Evolutionary conservation across 2,888 invertebrate species (phyloP), one percentile per base, ranked within the genome.

Genomic region (Spodoptera picta): DNA sequence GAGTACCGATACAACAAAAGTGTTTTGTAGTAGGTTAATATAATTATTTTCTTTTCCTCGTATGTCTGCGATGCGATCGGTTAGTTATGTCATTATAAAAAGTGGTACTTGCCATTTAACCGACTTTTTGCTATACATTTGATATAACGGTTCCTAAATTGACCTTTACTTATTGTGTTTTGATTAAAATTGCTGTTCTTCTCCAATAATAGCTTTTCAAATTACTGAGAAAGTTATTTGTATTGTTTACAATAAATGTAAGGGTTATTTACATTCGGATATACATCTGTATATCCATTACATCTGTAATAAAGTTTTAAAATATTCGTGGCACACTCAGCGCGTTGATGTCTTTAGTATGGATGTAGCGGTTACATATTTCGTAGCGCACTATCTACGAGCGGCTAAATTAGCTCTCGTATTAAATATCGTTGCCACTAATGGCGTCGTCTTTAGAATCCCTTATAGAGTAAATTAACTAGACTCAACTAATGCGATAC

Each of bases 291-390:
- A 5, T n/a, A n/a, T n/a, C n/a, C n/a, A n/a, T n/a, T 11, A 36
- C 27, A 19, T 46, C 12, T 31, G 14, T 14, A 5, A 31, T 14
- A 0, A 12, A 46, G 10, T 54, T 56, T 4, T 41, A n/a, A 50
- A 65, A 41, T 55, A 10, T 49, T 60, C n/a, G 41, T 57, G 27
- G 41, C 31, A 31, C 7, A 47, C 12, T n/a, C 1, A 64, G 53
- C 85, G 84, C 92, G 92, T 92, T 91, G 90, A 92, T 87, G 87
- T 92, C 92, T 91, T 86, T 86, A 85, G 69, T 77, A 84, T 58
- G 51, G 54, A 14, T 56, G 69, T 71, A 73, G 60, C 57, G 31
- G 53, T 51, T 69, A 47, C 48, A 48, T 46, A 51, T 57, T 59
- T 73, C 81, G 80, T 82, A 81, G 81, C 75, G 68, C 41, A 23